These are phyloP conservation scores for Cheilosia pagana DNA, from an alignment of 2,888 invertebrate species.

Conservation along the genomic window DNA sequence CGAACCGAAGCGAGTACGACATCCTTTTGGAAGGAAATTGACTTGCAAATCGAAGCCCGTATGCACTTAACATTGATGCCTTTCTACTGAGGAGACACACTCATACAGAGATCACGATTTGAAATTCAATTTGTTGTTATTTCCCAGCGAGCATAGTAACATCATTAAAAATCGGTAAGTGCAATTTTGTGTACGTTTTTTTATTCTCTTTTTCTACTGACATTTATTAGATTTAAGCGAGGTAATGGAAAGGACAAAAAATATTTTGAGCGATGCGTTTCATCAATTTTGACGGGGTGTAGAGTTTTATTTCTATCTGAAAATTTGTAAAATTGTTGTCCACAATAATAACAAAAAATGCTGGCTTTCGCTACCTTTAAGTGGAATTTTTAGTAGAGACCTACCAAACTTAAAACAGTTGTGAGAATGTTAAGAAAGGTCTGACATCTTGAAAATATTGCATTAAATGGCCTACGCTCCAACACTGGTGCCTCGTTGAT, in stretches of 20 bases:
- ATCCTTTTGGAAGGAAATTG: conserved; percentile 62
- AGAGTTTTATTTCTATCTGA: neutral
- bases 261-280: conserved; percentile 12
- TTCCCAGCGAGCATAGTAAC: conserved; percentile 54
- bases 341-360: too few relatives aligned
- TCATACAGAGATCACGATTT: conserved; percentile 28
- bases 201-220: neutral
- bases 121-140: conserved; percentile 63
- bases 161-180: conserved; percentile 71
- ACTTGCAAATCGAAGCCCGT: conserved; percentile 64
- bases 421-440: too few relatives aligned
- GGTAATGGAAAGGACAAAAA: conserved; percentile 21
- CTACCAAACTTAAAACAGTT: too few relatives aligned
- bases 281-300: neutral
- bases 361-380: too few relatives aligned
- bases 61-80: conserved; percentile 68
- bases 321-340: too few relatives aligned
- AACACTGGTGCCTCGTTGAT: too few relatives aligned
- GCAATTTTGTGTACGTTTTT: conserved; percentile 44
- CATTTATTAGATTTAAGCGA: conserved; percentile 14
- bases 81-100: conserved; percentile 50
- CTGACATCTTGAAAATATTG: too few relatives aligned
- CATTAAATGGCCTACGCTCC: too few relatives aligned
- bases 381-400: too few relatives aligned
- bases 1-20: conserved; percentile 40